These are phyloP conservation scores for Phataginus tetradactyla DNA, from an alignment of 2,797 vertebrate species.

Conservation along the genomic window DNA sequence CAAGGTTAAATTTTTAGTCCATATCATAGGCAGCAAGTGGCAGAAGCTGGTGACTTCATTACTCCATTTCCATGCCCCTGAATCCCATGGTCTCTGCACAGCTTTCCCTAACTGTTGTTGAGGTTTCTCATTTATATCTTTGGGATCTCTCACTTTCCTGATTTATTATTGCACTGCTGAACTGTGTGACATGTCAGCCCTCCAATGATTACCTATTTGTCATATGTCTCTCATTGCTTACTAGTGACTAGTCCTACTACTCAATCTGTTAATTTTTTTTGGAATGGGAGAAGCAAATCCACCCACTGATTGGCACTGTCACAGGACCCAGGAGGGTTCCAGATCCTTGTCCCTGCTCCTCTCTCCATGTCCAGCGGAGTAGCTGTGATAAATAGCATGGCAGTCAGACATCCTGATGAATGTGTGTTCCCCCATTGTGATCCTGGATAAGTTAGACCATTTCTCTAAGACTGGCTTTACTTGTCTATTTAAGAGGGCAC, in stretches of 20 bases:
- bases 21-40: background rate
- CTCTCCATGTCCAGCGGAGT: rapidly evolving
- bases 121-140: too few species aligned
- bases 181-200: background rate
- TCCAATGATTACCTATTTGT: background rate
- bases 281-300: background rate
- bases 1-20: background rate
- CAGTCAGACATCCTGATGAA: background rate
- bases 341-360: background rate
- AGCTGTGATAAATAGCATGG: too few species aligned
- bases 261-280: background rate
- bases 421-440: background rate
- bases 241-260: rapidly evolving
- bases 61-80: background rate
- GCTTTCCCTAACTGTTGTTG: background rate
- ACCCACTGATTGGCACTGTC: too few species aligned
- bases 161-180: background rate
- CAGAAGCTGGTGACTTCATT: background rate
- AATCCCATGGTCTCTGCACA: background rate
- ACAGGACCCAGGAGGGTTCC: background rate
- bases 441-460: background rate
- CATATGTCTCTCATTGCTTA: background rate
- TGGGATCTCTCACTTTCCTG: background rate
- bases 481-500: background rate
- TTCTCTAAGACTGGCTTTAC: background rate